phyloP scores from a whole-genome alignment of 1,140 invertebrate species.

The Cyclargus thomasi region DNA sequence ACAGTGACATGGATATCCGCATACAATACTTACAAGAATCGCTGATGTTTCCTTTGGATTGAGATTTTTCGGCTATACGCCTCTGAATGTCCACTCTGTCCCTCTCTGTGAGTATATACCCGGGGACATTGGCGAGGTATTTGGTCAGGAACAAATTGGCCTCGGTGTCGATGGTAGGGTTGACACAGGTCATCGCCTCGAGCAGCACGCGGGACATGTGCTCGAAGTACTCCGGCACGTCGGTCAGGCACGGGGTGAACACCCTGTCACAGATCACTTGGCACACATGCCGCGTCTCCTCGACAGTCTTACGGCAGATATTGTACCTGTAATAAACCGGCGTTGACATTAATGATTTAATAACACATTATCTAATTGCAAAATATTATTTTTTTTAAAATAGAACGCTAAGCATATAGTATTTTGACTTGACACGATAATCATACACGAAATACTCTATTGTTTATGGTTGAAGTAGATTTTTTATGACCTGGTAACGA shows the following conservation, averaged over 20 bases:
- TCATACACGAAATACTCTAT: too few relatives aligned
- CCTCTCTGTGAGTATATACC: conserved; percentile 52
- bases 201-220: conserved; percentile 65
- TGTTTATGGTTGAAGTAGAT: too few relatives aligned
- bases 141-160: conserved; percentile 49
- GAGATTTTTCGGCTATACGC: conserved; percentile 33
- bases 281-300: conserved; percentile 66
- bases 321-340: conserved; percentile 72
- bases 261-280: conserved; percentile 54
- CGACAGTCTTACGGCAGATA: conserved; percentile 64
- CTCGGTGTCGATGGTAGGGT: conserved; percentile 49
- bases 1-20: neutral
- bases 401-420: too few relatives aligned
- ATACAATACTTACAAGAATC: conserved; percentile 16
- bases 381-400: too few relatives aligned
- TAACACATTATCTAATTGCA: neutral
- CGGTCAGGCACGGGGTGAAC: conserved; percentile 57
- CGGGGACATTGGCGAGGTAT: conserved; percentile 51
- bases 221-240: conserved; percentile 70
- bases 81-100: conserved; percentile 42
- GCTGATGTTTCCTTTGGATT: conserved; percentile 49
- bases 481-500: too few relatives aligned
- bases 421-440: too few relatives aligned
- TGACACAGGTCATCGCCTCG: conserved; percentile 64
- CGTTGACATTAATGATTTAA: neutral